Percentiles rank a stretch among this genome's conserved stretches.
Evolutionary conservation across 2,888 invertebrate species (phyloP).

Genomic region (Venusia cambrica): DNA sequence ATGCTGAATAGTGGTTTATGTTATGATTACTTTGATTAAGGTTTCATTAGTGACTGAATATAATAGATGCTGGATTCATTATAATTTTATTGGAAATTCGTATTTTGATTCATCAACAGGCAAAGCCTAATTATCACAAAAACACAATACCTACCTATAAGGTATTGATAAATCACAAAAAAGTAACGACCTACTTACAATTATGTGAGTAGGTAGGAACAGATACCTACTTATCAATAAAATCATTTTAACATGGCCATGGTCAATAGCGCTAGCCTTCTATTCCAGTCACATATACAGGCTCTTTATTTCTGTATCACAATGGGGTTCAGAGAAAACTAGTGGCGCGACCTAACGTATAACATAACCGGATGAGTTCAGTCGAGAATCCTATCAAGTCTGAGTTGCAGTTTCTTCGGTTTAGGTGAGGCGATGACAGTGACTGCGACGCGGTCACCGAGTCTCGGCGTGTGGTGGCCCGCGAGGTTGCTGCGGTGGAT

Average conservation of each 20-base stretch:
- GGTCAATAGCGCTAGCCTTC: too few relatives aligned
- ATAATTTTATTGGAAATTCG: conserved; percentile 19
- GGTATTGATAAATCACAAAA: too few relatives aligned
- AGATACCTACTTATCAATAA: too few relatives aligned
- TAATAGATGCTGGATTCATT: conserved; percentile 1
- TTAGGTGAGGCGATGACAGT: conserved; percentile 82
- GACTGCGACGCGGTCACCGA: conserved; percentile 86
- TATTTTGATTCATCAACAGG: conserved; percentile 12
- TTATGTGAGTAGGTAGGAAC: too few relatives aligned
- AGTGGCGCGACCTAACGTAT: conserved; percentile 11
- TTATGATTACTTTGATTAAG: conserved; percentile 8
- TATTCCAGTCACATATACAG: too few relatives aligned
- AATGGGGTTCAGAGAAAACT: too few relatives aligned
- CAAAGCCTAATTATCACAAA: conserved; percentile 13
- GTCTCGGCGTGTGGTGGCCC: conserved; percentile 72
- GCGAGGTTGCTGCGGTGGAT: conserved; percentile 84
- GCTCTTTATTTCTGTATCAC: too few relatives aligned
- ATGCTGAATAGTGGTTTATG: conserved; percentile 50
- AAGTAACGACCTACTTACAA: too few relatives aligned
- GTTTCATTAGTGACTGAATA: conserved; percentile 10
- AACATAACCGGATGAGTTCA: conserved; percentile 39
- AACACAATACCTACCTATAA: too few relatives aligned
- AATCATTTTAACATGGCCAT: too few relatives aligned
- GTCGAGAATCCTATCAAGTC: conserved; percentile 65
- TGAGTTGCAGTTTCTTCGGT: conserved; percentile 80